A percentile compares a stretch with the other conserved stretches of the same genome.
These are phyloP conservation scores for Ariolimax columbianus DNA, from an alignment of 2,888 invertebrate species.

Conservation along the genomic window DNA sequence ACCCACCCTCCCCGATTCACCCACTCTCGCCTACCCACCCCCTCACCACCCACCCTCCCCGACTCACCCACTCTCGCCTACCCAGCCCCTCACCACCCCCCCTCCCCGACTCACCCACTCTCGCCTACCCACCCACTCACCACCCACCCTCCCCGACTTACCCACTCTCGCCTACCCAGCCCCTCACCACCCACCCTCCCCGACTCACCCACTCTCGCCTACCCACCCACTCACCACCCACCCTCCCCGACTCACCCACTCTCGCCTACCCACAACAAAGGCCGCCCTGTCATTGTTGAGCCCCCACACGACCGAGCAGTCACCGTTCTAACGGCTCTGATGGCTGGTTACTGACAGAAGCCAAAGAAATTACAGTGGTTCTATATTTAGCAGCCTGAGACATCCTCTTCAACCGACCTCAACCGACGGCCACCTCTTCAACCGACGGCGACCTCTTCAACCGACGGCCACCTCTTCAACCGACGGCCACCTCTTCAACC, in stretches of 20 bases:
- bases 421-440: no score
- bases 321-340: neutral
- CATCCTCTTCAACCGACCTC: no score
- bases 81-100: neutral
- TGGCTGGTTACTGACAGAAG: neutral
- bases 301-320: neutral
- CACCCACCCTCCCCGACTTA: no score
- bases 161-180: neutral
- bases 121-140: neutral
- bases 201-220: neutral
- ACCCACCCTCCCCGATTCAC: neutral
- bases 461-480: no score
- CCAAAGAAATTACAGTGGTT: neutral
- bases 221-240: neutral
- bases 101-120: neutral
- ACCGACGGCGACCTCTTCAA: no score
- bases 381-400: neutral
- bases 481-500: no score
- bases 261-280: neutral
- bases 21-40: neutral
- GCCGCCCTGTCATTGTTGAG: neutral
- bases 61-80: no score
- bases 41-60: no score
- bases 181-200: neutral
- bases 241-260: neutral